phyloP scores from a whole-genome alignment of 2,888 invertebrate genomes.

The Epsilonema sp. region DNA sequence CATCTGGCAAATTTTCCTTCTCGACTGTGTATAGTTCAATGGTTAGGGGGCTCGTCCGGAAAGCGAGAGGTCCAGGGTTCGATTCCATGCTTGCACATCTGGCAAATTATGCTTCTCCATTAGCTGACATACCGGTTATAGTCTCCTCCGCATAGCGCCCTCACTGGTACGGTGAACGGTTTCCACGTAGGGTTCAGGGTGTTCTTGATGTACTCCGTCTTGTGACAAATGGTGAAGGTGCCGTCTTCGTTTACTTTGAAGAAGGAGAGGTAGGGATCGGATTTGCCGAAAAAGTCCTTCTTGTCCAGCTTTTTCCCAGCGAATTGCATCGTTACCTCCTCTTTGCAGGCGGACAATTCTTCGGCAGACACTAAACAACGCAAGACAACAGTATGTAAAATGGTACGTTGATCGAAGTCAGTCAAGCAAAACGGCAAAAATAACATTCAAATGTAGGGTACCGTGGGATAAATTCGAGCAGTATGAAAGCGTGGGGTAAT shows the following conservation, averaged over 20 bases:
- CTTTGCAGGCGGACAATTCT: conserved; percentile 10
- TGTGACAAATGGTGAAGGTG: conserved; percentile 15
- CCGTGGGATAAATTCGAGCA: too few species aligned
- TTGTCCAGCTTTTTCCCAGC: conserved; percentile 14
- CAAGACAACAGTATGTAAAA: not conserved
- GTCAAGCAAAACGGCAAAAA: not conserved
- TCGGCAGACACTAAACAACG: conserved; percentile 9
- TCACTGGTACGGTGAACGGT: conserved; percentile 33
- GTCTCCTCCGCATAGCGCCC: conserved; percentile 36
- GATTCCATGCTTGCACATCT: too few species aligned
- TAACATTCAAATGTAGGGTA: not conserved
- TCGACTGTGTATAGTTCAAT: too few species aligned
- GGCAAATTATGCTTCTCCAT: too few species aligned
- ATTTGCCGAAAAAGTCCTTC: conserved; percentile 22
- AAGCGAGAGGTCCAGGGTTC: too few species aligned
- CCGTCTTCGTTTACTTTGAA: conserved; percentile 17
- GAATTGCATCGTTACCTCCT: conserved; percentile 7
- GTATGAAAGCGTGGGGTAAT: too few species aligned
- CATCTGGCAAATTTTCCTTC: too few species aligned
- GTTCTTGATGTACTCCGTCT: conserved; percentile 38
- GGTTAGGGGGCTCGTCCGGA: too few species aligned
- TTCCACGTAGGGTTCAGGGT: conserved; percentile 40
- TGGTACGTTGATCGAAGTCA: not conserved
- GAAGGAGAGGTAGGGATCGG: conserved; percentile 22
- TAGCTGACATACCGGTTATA: conserved; percentile 8